Percentiles rank a stretch among this genome's conserved stretches.
Evolutionary conservation across 2,113 vertebrate species (phyloP).

Genomic region (Rallus limicola): DNA sequence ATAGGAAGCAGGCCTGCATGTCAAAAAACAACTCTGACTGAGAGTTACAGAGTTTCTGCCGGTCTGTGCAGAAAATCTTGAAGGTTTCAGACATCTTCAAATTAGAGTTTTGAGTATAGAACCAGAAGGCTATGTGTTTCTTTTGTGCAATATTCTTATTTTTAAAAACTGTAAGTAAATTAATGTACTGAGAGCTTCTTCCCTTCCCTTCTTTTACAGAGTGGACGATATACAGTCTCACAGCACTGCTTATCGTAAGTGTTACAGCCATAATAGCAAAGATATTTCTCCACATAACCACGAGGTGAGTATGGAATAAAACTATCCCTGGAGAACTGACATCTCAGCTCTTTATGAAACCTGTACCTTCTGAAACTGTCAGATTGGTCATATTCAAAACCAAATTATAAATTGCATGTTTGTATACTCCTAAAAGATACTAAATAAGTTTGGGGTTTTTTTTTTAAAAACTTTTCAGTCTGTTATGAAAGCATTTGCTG

Average conservation of each 20-base stretch:
- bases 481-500: neutral
- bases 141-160: neutral
- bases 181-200: neutral
- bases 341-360: neutral
- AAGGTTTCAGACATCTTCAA: neutral
- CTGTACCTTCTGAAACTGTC: neutral
- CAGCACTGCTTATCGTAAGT: conserved; percentile 89
- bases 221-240: conserved; percentile 94
- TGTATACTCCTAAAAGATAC: neutral
- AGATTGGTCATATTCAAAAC: neutral
- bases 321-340: neutral
- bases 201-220: conserved; percentile 71
- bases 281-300: conserved; percentile 89
- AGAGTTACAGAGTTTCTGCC: neutral
- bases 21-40: neutral
- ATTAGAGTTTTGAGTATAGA: neutral
- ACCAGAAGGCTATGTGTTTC: neutral
- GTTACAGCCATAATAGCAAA: conserved; percentile 90
- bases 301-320: conserved; percentile 85
- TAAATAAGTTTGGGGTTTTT: neutral
- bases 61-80: neutral
- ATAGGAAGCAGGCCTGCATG: neutral
- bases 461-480: neutral
- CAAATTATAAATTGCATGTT: neutral
- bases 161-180: neutral